Evolutionary conservation across 2,888 invertebrate species (phyloP), one percentile per base, ranked within the genome.

Genomic region (Melieria picta): DNA sequence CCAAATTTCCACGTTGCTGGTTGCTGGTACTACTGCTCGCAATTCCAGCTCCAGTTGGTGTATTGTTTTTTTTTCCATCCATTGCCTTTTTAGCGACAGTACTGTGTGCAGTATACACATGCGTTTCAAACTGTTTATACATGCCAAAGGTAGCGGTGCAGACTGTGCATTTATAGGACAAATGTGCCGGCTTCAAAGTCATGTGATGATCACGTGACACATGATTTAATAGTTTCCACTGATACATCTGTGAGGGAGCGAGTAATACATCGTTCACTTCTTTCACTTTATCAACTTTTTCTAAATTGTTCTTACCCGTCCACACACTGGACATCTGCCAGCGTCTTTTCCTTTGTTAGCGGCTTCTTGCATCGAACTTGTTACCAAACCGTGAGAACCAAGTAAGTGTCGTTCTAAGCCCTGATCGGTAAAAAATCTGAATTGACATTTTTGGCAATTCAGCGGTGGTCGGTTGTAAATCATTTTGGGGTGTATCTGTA

Each of bases 381-480:
- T 98, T 52, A 98, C 97, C 74, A 98, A 90, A 60, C 97, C 97
- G 85, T 98, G 98, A 46, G 96, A 94, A 76, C 97, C 97, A 75
- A 97, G 89, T 81, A 98, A 90, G 90, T 99, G 99, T 81, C 98
- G 90, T 86, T 98, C 97, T 73, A 99, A 88, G 16, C 99, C 99
- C 88, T 98, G 94, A 88, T 98, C 97, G 58, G 98, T 98, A 88
- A 98, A 99, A 89, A 98, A 99, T 82, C 97, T 91, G 86, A 94
- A 95, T 88, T 96, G 95, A 89, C 98, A 98, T 87, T 97, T 96
- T 88, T 97, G 97, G 88, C 98, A 98, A 88, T 96, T 96, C 77
- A 98, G 89, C 62, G 97, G 97, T 71, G 98, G 96, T 87, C 94
- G 90, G 88, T 95, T 96, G 88, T 96, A 94, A 79, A 96, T 96